A percentile compares a stretch with the other conserved stretches of the same genome.
These are phyloP conservation scores for Tribolium madens DNA, from an alignment of 1,140 invertebrate genomes.

Conservation along the genomic window DNA sequence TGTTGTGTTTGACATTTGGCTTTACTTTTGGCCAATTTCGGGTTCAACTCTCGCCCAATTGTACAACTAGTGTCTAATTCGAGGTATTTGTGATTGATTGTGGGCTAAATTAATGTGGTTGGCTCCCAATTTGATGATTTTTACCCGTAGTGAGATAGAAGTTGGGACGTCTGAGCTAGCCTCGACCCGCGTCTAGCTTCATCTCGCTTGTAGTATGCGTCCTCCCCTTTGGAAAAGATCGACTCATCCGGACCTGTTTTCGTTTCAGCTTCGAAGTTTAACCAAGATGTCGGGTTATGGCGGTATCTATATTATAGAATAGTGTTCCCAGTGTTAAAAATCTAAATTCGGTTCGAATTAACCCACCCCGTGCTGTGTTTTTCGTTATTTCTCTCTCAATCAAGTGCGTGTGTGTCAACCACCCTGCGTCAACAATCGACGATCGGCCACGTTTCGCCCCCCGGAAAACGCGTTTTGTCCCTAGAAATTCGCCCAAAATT, in stretches of 20 bases:
- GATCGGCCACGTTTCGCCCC: slow-evolving; percentile 56
- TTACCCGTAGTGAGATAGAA: background rate
- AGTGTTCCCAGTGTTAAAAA: slow-evolving; percentile 59
- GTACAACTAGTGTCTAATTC: background rate
- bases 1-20: slow-evolving; percentile 32
- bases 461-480: slow-evolving; percentile 42
- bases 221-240: slow-evolving; percentile 58
- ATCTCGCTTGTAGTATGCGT: slow-evolving; percentile 47
- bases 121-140: background rate
- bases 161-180: slow-evolving; percentile 50
- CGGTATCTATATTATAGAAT: slow-evolving; percentile 60
- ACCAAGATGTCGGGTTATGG: slow-evolving; percentile 62
- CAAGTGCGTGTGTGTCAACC: slow-evolving; percentile 51
- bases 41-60: background rate
- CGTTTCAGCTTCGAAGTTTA: slow-evolving; percentile 58
- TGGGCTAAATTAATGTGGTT: background rate
- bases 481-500: background rate
- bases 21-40: slow-evolving; percentile 1
- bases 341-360: slow-evolving; percentile 48
- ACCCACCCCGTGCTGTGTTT: slow-evolving; percentile 7
- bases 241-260: slow-evolving; percentile 63
- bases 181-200: slow-evolving; percentile 44
- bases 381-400: slow-evolving; percentile 48
- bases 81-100: background rate
- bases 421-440: slow-evolving; percentile 54